These are phyloP conservation scores for Ichneumon xanthorius DNA, from an alignment of 2,888 invertebrate genomes.

Conservation along the genomic window DNA sequence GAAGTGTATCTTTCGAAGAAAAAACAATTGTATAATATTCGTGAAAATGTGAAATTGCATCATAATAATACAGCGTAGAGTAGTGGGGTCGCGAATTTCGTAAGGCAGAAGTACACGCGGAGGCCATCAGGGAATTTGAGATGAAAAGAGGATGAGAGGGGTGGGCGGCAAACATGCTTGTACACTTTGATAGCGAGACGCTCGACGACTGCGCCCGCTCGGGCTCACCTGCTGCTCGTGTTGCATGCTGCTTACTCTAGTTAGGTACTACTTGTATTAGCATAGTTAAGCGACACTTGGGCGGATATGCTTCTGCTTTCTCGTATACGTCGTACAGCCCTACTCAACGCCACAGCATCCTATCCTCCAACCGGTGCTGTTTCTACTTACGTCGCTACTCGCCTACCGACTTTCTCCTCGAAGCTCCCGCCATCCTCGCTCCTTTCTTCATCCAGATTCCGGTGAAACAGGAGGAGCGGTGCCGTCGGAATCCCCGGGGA, in stretches of 20 bases:
- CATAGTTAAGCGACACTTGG: constrained; percentile 61
- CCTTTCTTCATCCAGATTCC: constrained; percentile 34
- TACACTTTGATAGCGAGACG: constrained; percentile 38
- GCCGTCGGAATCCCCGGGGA: constrained; percentile 21
- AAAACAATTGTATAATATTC: not conserved
- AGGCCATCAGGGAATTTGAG: not conserved
- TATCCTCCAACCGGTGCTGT: not conserved
- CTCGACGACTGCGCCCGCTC: constrained; percentile 26
- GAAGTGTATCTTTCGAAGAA: too few relatives aligned
- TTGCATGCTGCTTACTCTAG: constrained; percentile 52
- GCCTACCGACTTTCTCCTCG: constrained; percentile 21
- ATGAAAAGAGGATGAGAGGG: not conserved
- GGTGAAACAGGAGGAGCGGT: constrained; percentile 14
- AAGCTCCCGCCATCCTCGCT: constrained; percentile 32
- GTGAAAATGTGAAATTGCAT: not conserved
- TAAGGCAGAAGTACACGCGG: not conserved
- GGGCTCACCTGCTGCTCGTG: constrained; percentile 45
- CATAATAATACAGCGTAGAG: not conserved
- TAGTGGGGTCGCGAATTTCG: not conserved
- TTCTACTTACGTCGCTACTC: constrained; percentile 9
- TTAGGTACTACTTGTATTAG: constrained; percentile 60
- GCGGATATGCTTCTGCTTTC: constrained; percentile 20
- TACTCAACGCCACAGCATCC: constrained; percentile 23
- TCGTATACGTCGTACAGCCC: constrained; percentile 20
- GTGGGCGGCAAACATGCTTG: not conserved